Percentiles rank a stretch among this genome's conserved stretches.
Evolutionary conservation across 2,888 invertebrate species (phyloP).

Genomic region (Stenodera caucasica): DNA sequence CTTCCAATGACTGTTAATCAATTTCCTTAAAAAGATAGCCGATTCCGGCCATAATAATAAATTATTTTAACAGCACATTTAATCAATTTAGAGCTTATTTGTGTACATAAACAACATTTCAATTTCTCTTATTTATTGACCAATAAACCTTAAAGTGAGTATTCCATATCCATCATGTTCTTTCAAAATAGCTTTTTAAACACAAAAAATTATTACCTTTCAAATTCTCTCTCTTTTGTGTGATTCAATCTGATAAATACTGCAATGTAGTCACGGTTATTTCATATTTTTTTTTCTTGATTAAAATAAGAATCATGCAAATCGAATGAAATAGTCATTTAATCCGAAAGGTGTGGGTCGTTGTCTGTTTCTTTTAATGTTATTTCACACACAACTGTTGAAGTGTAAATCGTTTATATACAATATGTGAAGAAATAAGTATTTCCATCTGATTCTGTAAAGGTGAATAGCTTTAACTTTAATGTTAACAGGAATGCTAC

Average conservation of each 20-base stretch:
- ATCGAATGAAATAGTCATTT: constrained; percentile 9
- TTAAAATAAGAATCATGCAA: constrained; percentile 7
- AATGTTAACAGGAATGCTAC: constrained; percentile 1
- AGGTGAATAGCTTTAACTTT: not conserved
- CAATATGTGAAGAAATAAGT: constrained; percentile 30
- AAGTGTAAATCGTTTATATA: constrained; percentile 30
- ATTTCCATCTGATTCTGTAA: constrained; percentile 36
- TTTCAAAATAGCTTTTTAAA: too few relatives aligned
- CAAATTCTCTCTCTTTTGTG: not conserved
- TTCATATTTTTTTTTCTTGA: not conserved
- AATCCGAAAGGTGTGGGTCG: constrained; percentile 11
- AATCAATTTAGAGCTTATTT: constrained; percentile 3
- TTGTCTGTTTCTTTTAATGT: constrained; percentile 11
- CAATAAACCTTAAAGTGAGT: not conserved
- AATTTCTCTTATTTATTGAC: not conserved
- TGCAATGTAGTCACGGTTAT: not conserved
- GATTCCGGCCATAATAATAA: not conserved
- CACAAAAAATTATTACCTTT: too few relatives aligned
- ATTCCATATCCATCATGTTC: not conserved
- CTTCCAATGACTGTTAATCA: constrained; percentile 2
- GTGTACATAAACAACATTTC: constrained; percentile 1
- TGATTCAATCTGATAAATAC: not conserved
- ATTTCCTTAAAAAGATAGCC: not conserved
- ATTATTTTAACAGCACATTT: constrained; percentile 10
- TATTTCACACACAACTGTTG: constrained; percentile 27